phyloP scores from a whole-genome alignment of 2,888 invertebrate genomes.

The Heliconius cydno region DNA sequence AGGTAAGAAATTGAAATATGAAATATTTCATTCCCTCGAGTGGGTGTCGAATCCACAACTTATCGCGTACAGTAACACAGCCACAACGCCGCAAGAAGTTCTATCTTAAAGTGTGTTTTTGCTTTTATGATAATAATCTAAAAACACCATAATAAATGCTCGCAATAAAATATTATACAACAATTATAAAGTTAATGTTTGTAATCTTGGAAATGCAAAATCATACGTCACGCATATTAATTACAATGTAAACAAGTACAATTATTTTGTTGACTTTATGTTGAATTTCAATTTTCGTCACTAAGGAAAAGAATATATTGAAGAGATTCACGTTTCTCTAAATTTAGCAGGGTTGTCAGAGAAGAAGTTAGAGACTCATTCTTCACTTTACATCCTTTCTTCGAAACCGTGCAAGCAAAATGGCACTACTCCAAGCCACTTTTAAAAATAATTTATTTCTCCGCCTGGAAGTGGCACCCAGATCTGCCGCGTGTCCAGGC shows the following conservation, averaged over 20 bases:
- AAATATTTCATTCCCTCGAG: not conserved
- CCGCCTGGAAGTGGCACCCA: too few relatives aligned
- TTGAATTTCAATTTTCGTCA: not conserved
- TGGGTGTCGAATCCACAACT: too few relatives aligned
- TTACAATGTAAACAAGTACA: not conserved
- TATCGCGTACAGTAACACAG: too few relatives aligned
- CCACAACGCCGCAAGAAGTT: too few relatives aligned
- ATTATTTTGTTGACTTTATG: not conserved
- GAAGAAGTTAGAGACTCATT: too few relatives aligned
- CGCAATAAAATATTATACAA: slow-evolving; percentile 5
- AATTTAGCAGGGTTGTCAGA: too few relatives aligned
- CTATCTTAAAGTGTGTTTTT: not conserved
- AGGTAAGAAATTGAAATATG: not conserved
- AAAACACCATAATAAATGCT: slow-evolving; percentile 8
- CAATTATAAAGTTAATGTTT: slow-evolving; percentile 7
- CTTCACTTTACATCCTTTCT: too few relatives aligned
- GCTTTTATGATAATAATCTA: not conserved
- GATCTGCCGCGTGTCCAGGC: too few relatives aligned
- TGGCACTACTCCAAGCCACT: too few relatives aligned
- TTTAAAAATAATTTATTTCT: too few relatives aligned
- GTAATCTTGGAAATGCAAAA: slow-evolving; percentile 4
- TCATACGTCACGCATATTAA: not conserved
- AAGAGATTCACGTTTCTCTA: not conserved
- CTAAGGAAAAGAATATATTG: not conserved
- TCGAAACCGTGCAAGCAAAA: too few relatives aligned